Percentiles rank a stretch among this genome's conserved stretches.
Evolutionary conservation across 2,113 vertebrate genomes (phyloP).

Genomic region (Xiphophorus maculatus): DNA sequence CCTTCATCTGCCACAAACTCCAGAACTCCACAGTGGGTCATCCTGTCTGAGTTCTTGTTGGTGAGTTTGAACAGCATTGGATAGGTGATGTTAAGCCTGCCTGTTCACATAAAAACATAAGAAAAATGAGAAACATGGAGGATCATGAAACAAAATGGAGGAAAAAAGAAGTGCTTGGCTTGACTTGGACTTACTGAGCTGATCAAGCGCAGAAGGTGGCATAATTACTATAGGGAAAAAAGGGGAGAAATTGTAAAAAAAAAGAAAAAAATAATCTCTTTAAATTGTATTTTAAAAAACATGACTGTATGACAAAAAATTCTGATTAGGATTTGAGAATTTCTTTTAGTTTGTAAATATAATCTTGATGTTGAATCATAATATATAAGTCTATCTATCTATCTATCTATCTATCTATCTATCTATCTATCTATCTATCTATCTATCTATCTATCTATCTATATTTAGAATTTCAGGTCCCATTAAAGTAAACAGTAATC

Average conservation of each 20-base stretch:
- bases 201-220: conserved; percentile 97
- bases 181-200: conserved; percentile 90
- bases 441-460: too few species aligned
- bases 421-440: too few species aligned
- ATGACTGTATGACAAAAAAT: not conserved
- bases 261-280: not conserved
- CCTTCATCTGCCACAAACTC: conserved; percentile 99
- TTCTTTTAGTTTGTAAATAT: too few species aligned
- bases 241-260: conserved; percentile 32
- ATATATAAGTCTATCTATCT: too few species aligned
- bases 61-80: conserved; percentile 98
- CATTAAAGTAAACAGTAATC: too few species aligned
- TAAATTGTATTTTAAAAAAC: not conserved
- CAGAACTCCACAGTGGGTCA: conserved; percentile 96
- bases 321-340: not conserved
- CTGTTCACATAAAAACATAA: conserved; percentile 65
- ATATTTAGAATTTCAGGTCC: too few species aligned
- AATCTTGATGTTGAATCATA: too few species aligned
- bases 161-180: not conserved
- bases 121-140: not conserved
- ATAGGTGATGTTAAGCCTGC: conserved; percentile 97
- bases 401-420: too few species aligned
- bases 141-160: not conserved
- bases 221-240: conserved; percentile 89
- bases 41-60: conserved; percentile 96